Conservation (phyloP, 2,888 invertebrate genomes). For the Drosophila borborema region DNA sequence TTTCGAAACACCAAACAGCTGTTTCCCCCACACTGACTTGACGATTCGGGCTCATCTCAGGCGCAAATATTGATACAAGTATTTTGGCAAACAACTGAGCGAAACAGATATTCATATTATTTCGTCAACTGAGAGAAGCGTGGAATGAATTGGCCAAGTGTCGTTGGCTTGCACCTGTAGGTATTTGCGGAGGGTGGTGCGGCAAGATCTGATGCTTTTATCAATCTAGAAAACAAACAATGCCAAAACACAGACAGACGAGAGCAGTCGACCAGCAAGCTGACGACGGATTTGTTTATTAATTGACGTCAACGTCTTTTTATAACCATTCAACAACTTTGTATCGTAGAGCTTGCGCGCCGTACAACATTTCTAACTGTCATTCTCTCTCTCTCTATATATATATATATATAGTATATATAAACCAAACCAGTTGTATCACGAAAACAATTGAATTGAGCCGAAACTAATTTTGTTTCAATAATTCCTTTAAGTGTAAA, state of each 20-base stretch:
- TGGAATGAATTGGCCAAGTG: neutral
- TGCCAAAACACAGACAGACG: constrained; percentile 23
- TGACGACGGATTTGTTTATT: constrained; percentile 47
- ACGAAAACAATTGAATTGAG: neutral
- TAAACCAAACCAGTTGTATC: neutral
- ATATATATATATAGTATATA: no score
- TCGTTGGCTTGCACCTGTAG: neutral
- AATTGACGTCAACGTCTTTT: constrained; percentile 52
- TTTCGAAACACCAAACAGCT: constrained; percentile 14
- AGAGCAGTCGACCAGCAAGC: constrained; percentile 13
- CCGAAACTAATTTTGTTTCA: neutral
- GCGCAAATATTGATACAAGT: constrained; percentile 42
- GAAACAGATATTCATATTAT: constrained; percentile 30
- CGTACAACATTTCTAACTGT: neutral
- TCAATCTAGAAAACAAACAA: constrained; percentile 45
- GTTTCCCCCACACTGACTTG: constrained; percentile 9
- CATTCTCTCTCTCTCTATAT: neutral
- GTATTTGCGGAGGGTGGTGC: no score
- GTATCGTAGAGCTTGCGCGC: neutral
- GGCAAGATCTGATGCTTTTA: constrained; percentile 14
- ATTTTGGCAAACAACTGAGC: constrained; percentile 26
- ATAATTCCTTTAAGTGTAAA: neutral
- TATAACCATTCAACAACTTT: constrained; percentile 12
- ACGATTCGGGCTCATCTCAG: constrained; percentile 28
- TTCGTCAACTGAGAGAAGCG: neutral